A percentile compares a stretch with the other conserved stretches of the same genome.
phyloP scores from a whole-genome alignment of 2,797 vertebrate genomes.

The Pangasius mekongensis region DNA sequence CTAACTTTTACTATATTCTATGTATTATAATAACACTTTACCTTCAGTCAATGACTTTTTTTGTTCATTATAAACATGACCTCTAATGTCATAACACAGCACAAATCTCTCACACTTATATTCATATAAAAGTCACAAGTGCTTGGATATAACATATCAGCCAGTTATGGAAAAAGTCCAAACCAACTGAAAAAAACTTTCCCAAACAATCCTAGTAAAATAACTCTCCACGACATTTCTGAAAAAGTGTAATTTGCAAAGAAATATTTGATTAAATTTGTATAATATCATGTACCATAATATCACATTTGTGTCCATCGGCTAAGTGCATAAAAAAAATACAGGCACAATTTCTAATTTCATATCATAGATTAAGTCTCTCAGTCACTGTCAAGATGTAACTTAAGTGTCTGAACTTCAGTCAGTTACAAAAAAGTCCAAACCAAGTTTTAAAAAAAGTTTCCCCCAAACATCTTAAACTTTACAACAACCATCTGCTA shows the following conservation, averaged over 20 bases:
- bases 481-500: constrained; percentile 2
- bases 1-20: not conserved
- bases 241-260: not conserved
- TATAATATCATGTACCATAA: not conserved
- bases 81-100: not conserved
- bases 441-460: not conserved
- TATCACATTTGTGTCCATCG: not conserved
- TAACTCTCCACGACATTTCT: not conserved
- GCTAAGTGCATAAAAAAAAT: not conserved
- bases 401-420: constrained; percentile 2
- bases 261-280: constrained; percentile 7
- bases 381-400: not conserved
- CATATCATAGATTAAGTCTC: not conserved
- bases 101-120: not conserved
- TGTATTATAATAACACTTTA: not conserved
- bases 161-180: not conserved
- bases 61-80: not conserved
- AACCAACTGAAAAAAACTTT: not conserved
- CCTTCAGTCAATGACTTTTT: not conserved
- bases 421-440: not conserved
- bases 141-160: not conserved
- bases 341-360: constrained; percentile 4
- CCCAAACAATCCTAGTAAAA: constrained; percentile 5
- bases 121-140: not conserved
- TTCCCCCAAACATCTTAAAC: not conserved